Evolutionary conservation across 2,888 invertebrate species (phyloP), one percentile per base, ranked within the genome.

Genomic region (Thymelicus acteon): DNA sequence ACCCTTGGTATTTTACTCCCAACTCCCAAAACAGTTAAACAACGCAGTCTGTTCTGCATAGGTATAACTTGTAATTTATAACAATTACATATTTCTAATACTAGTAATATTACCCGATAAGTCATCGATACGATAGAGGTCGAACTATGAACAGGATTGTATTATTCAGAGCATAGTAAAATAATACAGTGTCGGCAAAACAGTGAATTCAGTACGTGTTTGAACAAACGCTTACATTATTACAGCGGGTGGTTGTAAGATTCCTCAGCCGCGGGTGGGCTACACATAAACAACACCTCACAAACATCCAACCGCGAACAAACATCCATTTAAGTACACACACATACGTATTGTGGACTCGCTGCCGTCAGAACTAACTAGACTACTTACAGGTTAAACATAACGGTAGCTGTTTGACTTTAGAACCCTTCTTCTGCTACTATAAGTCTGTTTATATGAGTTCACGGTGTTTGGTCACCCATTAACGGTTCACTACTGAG

Each of bases 141-240:
- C 3, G 31, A 31, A 31, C 31, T 31, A 31, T 31, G 31, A 31
- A 31, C 19, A 19, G 52, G 52, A 52, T 52, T 52, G 19, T 19
- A 52, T 52, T 52, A 52, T 52, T 52, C 15, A 52, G 15, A 52
- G 52, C 19, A 19, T 19, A 52, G 19, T 19, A 52, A 19, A 19
- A 52, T 19, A 52, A 52, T 19, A 19, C 19, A 6, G 19, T 31
- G 57, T 57, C 31, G 57, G 57, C 57, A 57, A 37, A 57, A 57
- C 57, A 57, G 57, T 37, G 13, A 31, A 57, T 57, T 19, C 24
- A 19, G 57, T 57, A 12, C 57, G 31, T 57, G 31, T 57, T 57
- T 37, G 37, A 57, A 57, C 57, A 37, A 57, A 57, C 54, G 57
- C 57, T 57, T 37, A 57, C 57, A 37, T 37, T 57, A 13, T 57